Evolutionary conservation across 2,888 invertebrate genomes (phyloP), one percentile per base, ranked within the genome.

Genomic region (Lapara coniferarum): DNA sequence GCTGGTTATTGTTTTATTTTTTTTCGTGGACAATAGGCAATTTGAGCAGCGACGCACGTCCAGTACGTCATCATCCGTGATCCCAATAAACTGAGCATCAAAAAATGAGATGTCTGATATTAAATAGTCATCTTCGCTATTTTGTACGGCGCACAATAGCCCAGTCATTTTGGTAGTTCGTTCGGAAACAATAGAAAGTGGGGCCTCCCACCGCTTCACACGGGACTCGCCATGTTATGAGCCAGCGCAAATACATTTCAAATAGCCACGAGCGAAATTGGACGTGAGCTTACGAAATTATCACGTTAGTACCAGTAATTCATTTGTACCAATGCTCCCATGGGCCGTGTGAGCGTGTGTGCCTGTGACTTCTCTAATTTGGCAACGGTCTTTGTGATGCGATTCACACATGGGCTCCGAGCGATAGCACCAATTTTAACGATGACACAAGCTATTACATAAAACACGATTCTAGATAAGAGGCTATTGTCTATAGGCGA

Each of bases 191-290:
- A 91, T 89, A 85, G 90, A 85, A 84, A 89, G 85, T 77, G 80
- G 77, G 75, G 81, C 78, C 77, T 76, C 80, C 79, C 77, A 75
- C 78, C 76, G 74, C 80, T 88, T 89, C 90, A 86, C 90, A 90
- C 90, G 90, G 83, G 81, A 82, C 76, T 74, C 70, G 73, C 79
- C 75, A 80, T 77, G 72, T 91, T 59, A 46, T 49, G 59, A 92
- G 88, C 87, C 84, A 92, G 89, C 90, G 89, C 93, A 92, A 92
- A 90, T 85, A 89, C 91, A 92, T 93, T 92, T 89, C 92, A 91
- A 93, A 82, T 86, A 85, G 82, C 84, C 84, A 92, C 81, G 86
- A 85, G 82, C 83, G 84, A 90, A 92, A 91, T 92, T 91, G 90
- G 88, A 86, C 79, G 87, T 83, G 85, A 86, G 83, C 87, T 89